Evolutionary conservation across 2,888 invertebrate species (phyloP).

Genomic region (Drosophila setosimentum): DNA sequence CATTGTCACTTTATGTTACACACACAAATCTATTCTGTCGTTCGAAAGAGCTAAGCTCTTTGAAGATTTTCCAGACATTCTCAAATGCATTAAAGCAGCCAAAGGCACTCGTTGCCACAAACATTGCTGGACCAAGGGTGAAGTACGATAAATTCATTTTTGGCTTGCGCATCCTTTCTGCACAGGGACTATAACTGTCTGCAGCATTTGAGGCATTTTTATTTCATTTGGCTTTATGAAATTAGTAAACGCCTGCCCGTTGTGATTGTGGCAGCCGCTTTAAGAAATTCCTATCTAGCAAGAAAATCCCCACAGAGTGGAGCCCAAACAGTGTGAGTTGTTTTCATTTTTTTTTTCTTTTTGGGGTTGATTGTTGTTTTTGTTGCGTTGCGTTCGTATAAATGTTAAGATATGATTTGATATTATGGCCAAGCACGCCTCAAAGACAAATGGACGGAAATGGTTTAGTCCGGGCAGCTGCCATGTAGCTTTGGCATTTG

Average conservation of each 20-base stretch:
- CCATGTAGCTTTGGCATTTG: constrained; percentile 74
- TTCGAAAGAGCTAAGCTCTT: constrained; percentile 11
- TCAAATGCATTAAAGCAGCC: constrained; percentile 53
- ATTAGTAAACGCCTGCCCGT: constrained; percentile 59
- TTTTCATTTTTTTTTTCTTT: not conserved
- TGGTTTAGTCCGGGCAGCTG: constrained; percentile 48
- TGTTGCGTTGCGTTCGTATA: constrained; percentile 35
- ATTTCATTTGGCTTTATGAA: constrained; percentile 74
- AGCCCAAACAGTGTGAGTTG: constrained; percentile 8
- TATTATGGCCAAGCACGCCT: constrained; percentile 70
- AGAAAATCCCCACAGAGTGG: not conserved
- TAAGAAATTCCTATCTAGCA: constrained; percentile 27
- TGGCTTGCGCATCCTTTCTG: constrained; percentile 37
- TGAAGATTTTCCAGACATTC: constrained; percentile 35
- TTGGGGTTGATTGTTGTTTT: constrained; percentile 12
- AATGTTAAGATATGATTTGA: constrained; percentile 77
- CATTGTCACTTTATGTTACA: constrained; percentile 3
- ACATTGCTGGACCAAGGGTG: constrained; percentile 28
- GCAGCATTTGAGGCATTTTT: constrained; percentile 57
- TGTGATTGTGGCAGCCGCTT: constrained; percentile 43
- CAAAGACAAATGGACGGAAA: constrained; percentile 62
- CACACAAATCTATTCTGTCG: not conserved
- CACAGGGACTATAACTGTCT: constrained; percentile 25
- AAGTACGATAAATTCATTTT: constrained; percentile 63
- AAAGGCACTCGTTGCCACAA: constrained; percentile 20